Base-by-base conservation (phyloP, 2,888 invertebrate species). In the Caenorhabditis macrosperma region DNA sequence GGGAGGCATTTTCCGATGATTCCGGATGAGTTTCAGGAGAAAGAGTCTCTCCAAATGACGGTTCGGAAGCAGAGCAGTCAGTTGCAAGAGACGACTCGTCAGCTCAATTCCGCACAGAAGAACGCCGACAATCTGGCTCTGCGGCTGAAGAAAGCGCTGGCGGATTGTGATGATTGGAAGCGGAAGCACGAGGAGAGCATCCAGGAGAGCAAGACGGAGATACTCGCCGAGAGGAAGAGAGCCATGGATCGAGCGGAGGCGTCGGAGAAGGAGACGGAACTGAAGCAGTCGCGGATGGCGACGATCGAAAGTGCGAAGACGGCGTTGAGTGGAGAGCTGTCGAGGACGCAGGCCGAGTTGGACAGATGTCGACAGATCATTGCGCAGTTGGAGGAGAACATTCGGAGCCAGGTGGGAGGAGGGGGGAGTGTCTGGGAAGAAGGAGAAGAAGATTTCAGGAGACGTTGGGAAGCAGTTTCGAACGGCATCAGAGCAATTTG, bases 381-480 rank as follows among this genome's bases (percentile, higher is more conserved):
- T 52, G 57, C 61, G 4, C 85, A 88, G 28, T 61, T 89, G 74
- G 87, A 89, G 48, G 82, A 84, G 44, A 80, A 85, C 59, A 67
- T 85, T 15, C 81, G 84, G 38, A 83, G 88, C 38, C 88, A 89
- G 82, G 87, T 87, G 35, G 7, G 46, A n/a, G n/a, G n/a, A n/a
- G n/a, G n/a, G n/a, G n/a, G n/a, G n/a, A n/a, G n/a, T n/a, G n/a
- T n/a, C n/a, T n/a, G n/a, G n/a, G n/a, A n/a, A n/a, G n/a, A n/a
- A n/a, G n/a, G n/a, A n/a, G n/a, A n/a, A n/a, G n/a, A n/a, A n/a
- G n/a, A n/a, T n/a, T n/a, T n/a, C 41, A 88, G 86, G 84, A 83
- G 55, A 80, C 82, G 7, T 78, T 89, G 26, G 88, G 88, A 9
- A 87, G 82, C 15, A 85, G 80, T 15, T 87, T 88, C 81, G 89